Evolutionary conservation across 2,888 invertebrate genomes (phyloP).

Genomic region (Reticulitermes lucifugus): DNA sequence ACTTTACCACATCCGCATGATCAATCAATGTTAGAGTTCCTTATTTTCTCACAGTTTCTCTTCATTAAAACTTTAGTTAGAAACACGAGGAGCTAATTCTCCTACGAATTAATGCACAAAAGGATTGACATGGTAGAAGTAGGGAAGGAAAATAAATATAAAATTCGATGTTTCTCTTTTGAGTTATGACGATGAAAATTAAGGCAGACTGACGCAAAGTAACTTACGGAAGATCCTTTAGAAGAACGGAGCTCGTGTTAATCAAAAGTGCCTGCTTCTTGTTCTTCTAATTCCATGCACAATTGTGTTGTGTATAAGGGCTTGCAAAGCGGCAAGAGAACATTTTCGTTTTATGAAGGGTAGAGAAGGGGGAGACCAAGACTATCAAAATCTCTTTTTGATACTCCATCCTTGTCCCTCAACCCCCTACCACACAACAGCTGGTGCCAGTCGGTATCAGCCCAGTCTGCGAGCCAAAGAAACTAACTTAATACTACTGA

Average conservation of each 20-base stretch:
- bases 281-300: not conserved
- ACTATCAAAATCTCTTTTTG: slow-evolving; percentile 45
- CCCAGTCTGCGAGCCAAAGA: not conserved
- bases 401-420: slow-evolving; percentile 13
- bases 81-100: slow-evolving; percentile 19
- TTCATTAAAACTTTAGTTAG: slow-evolving; percentile 22
- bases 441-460: slow-evolving; percentile 33
- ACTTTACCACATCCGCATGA: too few species aligned
- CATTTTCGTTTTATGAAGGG: slow-evolving; percentile 22
- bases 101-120: slow-evolving; percentile 25
- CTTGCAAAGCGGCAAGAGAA: not conserved
- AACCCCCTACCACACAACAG: not conserved
- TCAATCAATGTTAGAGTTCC: too few species aligned
- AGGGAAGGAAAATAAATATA: not conserved
- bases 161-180: slow-evolving; percentile 25
- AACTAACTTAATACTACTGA: not conserved
- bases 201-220: not conserved
- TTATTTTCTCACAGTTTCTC: too few species aligned
- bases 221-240: not conserved
- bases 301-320: slow-evolving; percentile 3
- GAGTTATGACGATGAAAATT: slow-evolving; percentile 5
- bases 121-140: slow-evolving; percentile 18
- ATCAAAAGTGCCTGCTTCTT: not conserved
- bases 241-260: not conserved
- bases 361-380: slow-evolving; percentile 12